Evolutionary conservation across 2,797 vertebrate species (phyloP).

Genomic region (Dallia pectoralis): DNA sequence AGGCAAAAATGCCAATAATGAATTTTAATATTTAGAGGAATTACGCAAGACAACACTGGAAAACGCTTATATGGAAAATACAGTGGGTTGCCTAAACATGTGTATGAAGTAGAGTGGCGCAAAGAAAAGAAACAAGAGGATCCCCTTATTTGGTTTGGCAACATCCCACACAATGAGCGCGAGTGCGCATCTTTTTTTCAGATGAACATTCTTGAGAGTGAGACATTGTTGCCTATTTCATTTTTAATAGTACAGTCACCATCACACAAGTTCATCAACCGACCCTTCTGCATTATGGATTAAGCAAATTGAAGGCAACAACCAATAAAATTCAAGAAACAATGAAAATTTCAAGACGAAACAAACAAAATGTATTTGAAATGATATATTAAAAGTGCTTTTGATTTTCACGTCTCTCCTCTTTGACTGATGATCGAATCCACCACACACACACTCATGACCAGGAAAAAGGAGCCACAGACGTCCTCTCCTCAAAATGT

Average conservation of each 20-base stretch:
- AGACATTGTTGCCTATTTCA: slow-evolving; percentile 81
- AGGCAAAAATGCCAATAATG: slow-evolving; percentile 1
- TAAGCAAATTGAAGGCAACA: slow-evolving; percentile 82
- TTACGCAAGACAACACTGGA: slow-evolving; percentile 6
- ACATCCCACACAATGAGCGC: neutral
- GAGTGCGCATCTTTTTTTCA: slow-evolving; percentile 40
- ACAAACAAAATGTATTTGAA: slow-evolving; percentile 85
- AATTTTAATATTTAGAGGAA: neutral
- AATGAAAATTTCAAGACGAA: slow-evolving; percentile 81
- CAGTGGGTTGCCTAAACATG: neutral
- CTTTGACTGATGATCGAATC: slow-evolving; percentile 81
- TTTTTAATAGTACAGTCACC: slow-evolving; percentile 85
- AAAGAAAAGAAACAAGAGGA: neutral
- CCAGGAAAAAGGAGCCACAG: slow-evolving; percentile 69
- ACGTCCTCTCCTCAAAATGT: slow-evolving; percentile 80
- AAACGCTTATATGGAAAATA: neutral
- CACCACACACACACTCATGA: slow-evolving; percentile 72
- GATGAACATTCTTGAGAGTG: slow-evolving; percentile 75
- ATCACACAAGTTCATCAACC: slow-evolving; percentile 85
- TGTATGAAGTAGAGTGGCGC: neutral
- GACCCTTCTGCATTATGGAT: slow-evolving; percentile 81
- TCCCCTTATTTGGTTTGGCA: slow-evolving; percentile 2
- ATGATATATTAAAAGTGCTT: slow-evolving; percentile 89
- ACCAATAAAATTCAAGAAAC: slow-evolving; percentile 83
- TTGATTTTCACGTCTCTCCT: slow-evolving; percentile 81